Conservation (phyloP, 1,140 invertebrate species). For the Mya arenaria region DNA sequence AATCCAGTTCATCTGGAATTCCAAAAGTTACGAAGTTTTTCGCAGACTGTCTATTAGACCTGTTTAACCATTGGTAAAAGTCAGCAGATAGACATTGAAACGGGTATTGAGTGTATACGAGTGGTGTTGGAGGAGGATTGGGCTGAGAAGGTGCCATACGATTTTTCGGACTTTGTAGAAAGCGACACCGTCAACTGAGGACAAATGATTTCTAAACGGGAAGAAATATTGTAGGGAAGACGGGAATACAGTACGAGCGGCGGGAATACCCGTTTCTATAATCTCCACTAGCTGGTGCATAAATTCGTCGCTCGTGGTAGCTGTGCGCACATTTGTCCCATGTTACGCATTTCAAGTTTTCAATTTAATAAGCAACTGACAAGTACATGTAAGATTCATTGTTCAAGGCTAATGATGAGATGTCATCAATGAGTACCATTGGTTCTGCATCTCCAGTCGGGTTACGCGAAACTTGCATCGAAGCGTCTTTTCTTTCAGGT, state of each 20-base stretch:
- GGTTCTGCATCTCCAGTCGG: constrained; percentile 49
- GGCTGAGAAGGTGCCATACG: too few species aligned
- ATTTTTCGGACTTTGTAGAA: background rate
- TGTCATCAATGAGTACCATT: constrained; percentile 20
- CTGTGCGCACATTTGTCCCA: constrained; percentile 17
- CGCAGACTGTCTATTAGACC: too few species aligned
- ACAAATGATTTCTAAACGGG: constrained; percentile 52
- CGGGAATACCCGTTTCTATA: constrained; percentile 55
- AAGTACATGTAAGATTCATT: constrained; percentile 7
- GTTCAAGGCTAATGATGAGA: constrained; percentile 2
- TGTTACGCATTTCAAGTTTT: constrained; percentile 25
- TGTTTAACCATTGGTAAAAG: too few species aligned
- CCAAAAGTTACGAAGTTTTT: too few species aligned
- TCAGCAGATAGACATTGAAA: too few species aligned
- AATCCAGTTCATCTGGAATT: too few species aligned
- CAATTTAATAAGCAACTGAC: background rate
- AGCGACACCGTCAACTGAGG: constrained; percentile 36
- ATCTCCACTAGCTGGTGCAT: constrained; percentile 42
- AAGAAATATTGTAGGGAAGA: constrained; percentile 40
- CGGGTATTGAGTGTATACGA: too few species aligned
- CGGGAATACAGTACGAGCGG: constrained; percentile 28
- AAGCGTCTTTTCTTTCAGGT: constrained; percentile 57
- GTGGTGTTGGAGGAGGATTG: too few species aligned
- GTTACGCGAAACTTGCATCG: constrained; percentile 51
- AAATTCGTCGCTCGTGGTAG: constrained; percentile 54